phyloP scores from a whole-genome alignment of 2,797 vertebrate species.

The Poeciliopsis turneri region DNA sequence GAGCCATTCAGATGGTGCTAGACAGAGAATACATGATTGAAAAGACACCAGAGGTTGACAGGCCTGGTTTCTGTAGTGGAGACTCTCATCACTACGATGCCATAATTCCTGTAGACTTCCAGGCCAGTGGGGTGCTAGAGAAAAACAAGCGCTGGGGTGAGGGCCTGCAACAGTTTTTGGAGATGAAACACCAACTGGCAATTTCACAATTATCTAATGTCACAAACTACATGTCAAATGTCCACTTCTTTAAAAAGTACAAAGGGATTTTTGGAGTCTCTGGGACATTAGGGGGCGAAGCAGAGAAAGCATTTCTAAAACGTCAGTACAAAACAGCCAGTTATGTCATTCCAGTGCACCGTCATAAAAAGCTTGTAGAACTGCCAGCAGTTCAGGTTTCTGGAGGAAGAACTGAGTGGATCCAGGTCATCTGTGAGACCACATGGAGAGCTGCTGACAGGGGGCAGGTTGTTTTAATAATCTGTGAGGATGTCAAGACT shows the following conservation, averaged over 20 bases:
- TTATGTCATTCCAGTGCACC: slow-evolving; percentile 20
- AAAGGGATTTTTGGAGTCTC: slow-evolving; percentile 63
- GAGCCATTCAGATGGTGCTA: slow-evolving; percentile 50
- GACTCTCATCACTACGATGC: slow-evolving; percentile 13
- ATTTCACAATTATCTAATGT: slow-evolving; percentile 56
- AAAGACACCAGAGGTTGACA: slow-evolving; percentile 6
- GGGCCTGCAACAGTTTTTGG: slow-evolving; percentile 68
- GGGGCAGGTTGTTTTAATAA: slow-evolving; percentile 16
- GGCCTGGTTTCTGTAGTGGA: not conserved
- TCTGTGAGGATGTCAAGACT: slow-evolving; percentile 29
- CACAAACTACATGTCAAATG: slow-evolving; percentile 66
- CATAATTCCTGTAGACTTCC: slow-evolving; percentile 55
- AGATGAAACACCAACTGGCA: slow-evolving; percentile 63
- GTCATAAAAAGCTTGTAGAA: slow-evolving; percentile 5
- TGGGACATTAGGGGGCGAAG: slow-evolving; percentile 51
- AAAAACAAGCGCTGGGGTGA: slow-evolving; percentile 65
- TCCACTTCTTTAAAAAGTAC: slow-evolving; percentile 60
- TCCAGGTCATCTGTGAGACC: slow-evolving; percentile 16
- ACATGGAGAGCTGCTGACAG: slow-evolving; percentile 4
- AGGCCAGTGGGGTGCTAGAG: slow-evolving; percentile 62
- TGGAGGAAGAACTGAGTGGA: not conserved
- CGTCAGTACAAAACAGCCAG: slow-evolving; percentile 11
- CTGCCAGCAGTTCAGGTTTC: slow-evolving; percentile 18
- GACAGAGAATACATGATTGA: slow-evolving; percentile 44
- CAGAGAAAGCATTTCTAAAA: slow-evolving; percentile 28